These are phyloP conservation scores for Montipora capricornis DNA, from an alignment of 64 coral and sea anemone genomes.

Conservation along the genomic window DNA sequence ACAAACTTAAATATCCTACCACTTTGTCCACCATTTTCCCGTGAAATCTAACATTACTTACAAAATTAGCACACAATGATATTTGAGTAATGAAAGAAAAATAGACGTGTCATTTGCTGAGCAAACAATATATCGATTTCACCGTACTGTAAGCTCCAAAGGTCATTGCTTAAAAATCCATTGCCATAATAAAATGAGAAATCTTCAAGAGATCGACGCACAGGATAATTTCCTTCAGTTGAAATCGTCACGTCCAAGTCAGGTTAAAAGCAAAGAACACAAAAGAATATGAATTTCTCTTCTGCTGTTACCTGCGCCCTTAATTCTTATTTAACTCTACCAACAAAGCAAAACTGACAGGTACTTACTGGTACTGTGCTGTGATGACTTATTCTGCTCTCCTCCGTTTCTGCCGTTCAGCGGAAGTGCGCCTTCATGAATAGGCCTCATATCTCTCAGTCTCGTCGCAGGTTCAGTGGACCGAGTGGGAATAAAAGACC, in stretches of 20 bases:
- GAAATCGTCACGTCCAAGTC: too few species aligned
- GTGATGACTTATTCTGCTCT: background rate
- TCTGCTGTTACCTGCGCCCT: background rate
- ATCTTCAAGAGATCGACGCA: too few species aligned
- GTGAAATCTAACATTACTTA: background rate
- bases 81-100: background rate
- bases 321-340: background rate
- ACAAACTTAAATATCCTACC: background rate
- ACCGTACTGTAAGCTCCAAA: background rate
- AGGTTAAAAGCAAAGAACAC: background rate
- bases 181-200: background rate
- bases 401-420: background rate
- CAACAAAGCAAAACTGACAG: constrained; percentile 10
- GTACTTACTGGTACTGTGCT: constrained; percentile 2
- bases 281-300: background rate
- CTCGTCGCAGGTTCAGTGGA: background rate
- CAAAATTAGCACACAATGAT: background rate
- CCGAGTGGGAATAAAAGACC: constrained; percentile 46
- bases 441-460: background rate
- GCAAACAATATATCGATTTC: background rate
- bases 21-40: background rate
- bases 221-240: background rate
- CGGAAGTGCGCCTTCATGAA: background rate
- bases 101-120: background rate
- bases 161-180: background rate